Percentiles rank a stretch among this genome's conserved stretches.
These are phyloP conservation scores for Aurelia coerulea DNA, from an alignment of 30 jellyfish, hydroid and myxozoan genomes.

Conservation along the genomic window DNA sequence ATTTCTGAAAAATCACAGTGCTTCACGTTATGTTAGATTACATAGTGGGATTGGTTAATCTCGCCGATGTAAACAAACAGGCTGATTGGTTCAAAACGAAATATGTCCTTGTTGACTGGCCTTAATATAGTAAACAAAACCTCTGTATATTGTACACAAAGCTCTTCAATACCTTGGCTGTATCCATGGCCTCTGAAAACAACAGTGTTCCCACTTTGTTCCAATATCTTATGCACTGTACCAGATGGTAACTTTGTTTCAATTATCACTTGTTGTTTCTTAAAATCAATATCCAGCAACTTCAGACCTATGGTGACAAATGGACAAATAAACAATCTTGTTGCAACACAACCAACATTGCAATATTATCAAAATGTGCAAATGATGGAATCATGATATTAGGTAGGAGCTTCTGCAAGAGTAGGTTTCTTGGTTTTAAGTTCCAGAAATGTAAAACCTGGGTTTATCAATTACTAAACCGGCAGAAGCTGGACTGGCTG, in stretches of 20 bases:
- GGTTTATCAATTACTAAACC: no score
- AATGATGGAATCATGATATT: not conserved
- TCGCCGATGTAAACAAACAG: no score
- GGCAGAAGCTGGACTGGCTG: no score
- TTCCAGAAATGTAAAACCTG: no score
- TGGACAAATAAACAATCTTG: not conserved
- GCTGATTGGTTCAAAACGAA: no score
- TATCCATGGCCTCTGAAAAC: slow-evolving; percentile 88
- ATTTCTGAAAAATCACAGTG: no score
- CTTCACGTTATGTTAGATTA: no score
- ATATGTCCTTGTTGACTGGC: not conserved
- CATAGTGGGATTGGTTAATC: no score
- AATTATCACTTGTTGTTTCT: slow-evolving; percentile 55
- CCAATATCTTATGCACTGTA: slow-evolving; percentile 69
- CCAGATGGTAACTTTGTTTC: slow-evolving; percentile 88
- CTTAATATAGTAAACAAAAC: no score
- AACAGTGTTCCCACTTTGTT: slow-evolving; percentile 79
- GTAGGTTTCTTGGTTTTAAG: no score
- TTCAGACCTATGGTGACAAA: slow-evolving; percentile 5
- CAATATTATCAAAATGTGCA: not conserved
- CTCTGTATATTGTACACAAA: no score
- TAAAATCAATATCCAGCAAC: slow-evolving; percentile 54
- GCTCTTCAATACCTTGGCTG: slow-evolving; percentile 28
- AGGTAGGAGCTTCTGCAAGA: no score
- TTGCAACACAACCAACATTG: not conserved